A percentile compares a stretch with the other conserved stretches of the same genome.
These are phyloP conservation scores for Dermatemys mawii DNA, from an alignment of 2,113 vertebrate genomes.

Conservation along the genomic window DNA sequence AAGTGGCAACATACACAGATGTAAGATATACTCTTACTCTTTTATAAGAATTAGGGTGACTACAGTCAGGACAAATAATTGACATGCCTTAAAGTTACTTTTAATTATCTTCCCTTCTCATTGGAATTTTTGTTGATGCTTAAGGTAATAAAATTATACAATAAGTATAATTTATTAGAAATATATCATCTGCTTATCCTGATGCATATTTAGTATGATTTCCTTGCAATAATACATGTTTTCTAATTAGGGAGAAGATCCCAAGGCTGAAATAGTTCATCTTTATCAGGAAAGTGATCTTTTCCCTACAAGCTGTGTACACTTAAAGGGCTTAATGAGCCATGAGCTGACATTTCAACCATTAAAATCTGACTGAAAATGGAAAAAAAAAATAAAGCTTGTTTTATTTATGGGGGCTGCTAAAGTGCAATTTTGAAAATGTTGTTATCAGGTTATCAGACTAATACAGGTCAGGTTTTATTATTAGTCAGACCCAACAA, in stretches of 20 bases:
- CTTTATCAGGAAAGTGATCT: conserved; percentile 64
- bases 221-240: conserved; percentile 30
- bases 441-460: neutral
- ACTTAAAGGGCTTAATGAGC: conserved; percentile 55
- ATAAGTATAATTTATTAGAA: conserved; percentile 57
- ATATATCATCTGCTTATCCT: conserved; percentile 65
- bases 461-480: neutral
- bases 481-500: conserved; percentile 10
- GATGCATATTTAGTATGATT: conserved; percentile 32
- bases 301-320: conserved; percentile 50
- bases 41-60: neutral
- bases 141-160: conserved; percentile 58
- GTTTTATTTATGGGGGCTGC: conserved; percentile 27
- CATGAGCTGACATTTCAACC: conserved; percentile 45
- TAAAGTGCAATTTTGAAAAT: neutral
- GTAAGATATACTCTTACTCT: neutral
- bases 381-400: conserved; percentile 13
- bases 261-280: conserved; percentile 47
- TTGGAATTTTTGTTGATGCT: conserved; percentile 33
- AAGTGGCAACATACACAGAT: neutral
- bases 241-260: conserved; percentile 70
- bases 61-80: neutral
- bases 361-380: conserved; percentile 47
- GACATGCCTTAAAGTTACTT: conserved; percentile 28
- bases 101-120: neutral